phyloP scores from a whole-genome alignment of 1,140 invertebrate genomes.

The Drosophila asahinai region DNA sequence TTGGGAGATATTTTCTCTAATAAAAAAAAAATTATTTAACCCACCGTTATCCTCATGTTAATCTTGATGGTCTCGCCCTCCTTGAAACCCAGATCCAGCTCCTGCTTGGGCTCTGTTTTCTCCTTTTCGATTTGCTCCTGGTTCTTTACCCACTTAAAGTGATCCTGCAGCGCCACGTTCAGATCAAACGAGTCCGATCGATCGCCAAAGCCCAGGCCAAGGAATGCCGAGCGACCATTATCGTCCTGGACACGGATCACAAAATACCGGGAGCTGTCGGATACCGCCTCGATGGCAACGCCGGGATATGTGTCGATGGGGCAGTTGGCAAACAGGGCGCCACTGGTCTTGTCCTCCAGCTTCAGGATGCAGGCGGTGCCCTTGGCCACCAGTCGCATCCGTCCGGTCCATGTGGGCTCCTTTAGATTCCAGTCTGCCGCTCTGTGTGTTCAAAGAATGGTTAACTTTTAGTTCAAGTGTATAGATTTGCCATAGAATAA shows the following conservation, averaged over 20 bases:
- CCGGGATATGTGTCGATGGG: slow-evolving; percentile 98
- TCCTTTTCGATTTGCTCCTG: slow-evolving; percentile 95
- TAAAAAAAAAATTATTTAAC: no score
- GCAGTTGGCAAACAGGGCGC: slow-evolving; percentile 99
- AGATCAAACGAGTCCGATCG: slow-evolving; percentile 99
- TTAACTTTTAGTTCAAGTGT: background rate
- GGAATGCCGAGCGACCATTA: slow-evolving; percentile 97
- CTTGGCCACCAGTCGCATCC: slow-evolving; percentile 95
- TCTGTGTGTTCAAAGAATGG: slow-evolving; percentile 86
- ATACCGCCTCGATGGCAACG: slow-evolving; percentile 96
- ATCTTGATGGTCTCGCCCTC: slow-evolving; percentile 99
- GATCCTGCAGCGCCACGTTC: slow-evolving; percentile 99
- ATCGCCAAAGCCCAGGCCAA: slow-evolving; percentile 98
- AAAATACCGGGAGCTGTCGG: slow-evolving; percentile 99
- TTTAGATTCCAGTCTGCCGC: slow-evolving; percentile 99
- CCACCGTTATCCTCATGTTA: slow-evolving; percentile 98
- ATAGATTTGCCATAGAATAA: background rate
- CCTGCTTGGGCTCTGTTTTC: slow-evolving; percentile 90
- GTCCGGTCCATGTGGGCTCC: slow-evolving; percentile 97
- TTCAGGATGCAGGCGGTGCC: slow-evolving; percentile 95
- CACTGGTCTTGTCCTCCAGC: slow-evolving; percentile 97
- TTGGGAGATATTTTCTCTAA: no score
- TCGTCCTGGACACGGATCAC: slow-evolving; percentile 98
- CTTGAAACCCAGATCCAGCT: slow-evolving; percentile 98
- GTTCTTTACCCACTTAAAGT: slow-evolving; percentile 98